These are phyloP conservation scores for Cosmia trapezina DNA, from an alignment of 2,888 invertebrate genomes.

Conservation along the genomic window DNA sequence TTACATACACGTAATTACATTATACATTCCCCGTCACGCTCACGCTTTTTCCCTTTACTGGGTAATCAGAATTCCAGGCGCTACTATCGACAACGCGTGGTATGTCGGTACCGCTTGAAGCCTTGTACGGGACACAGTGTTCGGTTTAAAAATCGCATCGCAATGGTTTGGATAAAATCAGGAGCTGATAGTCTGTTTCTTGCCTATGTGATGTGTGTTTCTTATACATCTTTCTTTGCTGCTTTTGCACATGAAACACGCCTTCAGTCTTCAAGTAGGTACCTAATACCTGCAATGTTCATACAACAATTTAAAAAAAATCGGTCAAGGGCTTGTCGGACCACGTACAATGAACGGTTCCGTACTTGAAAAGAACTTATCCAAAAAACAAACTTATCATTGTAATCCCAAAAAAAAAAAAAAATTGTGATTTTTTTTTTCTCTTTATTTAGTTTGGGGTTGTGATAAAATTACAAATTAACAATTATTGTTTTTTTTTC, in stretches of 20 bases:
- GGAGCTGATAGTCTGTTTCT: conserved; percentile 30
- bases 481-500: no score
- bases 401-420: no score
- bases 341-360: no score
- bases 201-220: neutral
- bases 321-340: no score
- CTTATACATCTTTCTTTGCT: conserved; percentile 8
- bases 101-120: conserved; percentile 51
- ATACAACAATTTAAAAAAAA: neutral
- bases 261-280: neutral
- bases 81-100: conserved; percentile 36
- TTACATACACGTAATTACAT: conserved; percentile 38
- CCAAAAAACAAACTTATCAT: no score
- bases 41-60: conserved; percentile 48
- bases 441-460: no score
- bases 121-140: conserved; percentile 23
- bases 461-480: no score
- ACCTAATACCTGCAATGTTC: neutral
- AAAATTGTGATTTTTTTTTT: no score
- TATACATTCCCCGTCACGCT: conserved; percentile 44
- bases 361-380: no score
- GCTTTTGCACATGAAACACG: neutral
- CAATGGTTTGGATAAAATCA: conserved; percentile 38
- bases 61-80: conserved; percentile 54
- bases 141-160: conserved; percentile 44